Base-by-base conservation (phyloP, 2,888 invertebrate genomes). In the Phalera bucephala region DNA sequence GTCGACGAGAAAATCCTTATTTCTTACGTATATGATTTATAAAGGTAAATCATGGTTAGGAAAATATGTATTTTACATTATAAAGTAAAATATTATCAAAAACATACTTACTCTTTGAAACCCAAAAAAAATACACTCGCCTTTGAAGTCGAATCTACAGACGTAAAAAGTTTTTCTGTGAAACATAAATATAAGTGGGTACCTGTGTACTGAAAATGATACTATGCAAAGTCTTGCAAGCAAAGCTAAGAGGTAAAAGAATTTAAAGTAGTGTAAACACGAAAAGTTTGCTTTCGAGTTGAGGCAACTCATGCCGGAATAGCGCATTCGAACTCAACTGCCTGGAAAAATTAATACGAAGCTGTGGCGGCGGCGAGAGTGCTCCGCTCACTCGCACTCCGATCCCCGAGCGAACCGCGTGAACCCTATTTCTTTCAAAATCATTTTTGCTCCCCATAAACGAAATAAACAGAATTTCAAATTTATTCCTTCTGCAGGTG, bases 311-410 rank as follows among this genome's bases (percentile, higher is more conserved):
- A 68, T 81, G 82, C 73, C 67, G 78, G 84, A 76, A 83, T n/a
- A n/a, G 75, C 80, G 81, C 79, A 86, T 88, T 89, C 82, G 79
- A 73, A 81, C 71, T 87, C 87, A 88, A 86, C 86, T 87, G 82
- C 73, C 66, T 85, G 87, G 87, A 89, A 88, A 85, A 81, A 87
- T 77, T 85, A 82, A 86, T 87, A 75, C 78, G 82, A 77, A 75
- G 78, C 77, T 67, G 75, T 66, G 68, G 73, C 60, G 58, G 59
- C 60, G 68, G 68, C 67, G 71, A 65, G 64, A 51, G 62, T 60
- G 47, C 60, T n/a, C 5, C 2, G 22, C 19, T 9, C 27, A 9
- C 50, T 61, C 56, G 46, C 50, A 52, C n/a, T n/a, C 40, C 33
- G 39, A 56, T 33, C 39, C 38, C 38, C 50, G 36, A 45, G 56